phyloP scores from a whole-genome alignment of 2,797 vertebrate genomes.

The Phataginus tetradactyla region DNA sequence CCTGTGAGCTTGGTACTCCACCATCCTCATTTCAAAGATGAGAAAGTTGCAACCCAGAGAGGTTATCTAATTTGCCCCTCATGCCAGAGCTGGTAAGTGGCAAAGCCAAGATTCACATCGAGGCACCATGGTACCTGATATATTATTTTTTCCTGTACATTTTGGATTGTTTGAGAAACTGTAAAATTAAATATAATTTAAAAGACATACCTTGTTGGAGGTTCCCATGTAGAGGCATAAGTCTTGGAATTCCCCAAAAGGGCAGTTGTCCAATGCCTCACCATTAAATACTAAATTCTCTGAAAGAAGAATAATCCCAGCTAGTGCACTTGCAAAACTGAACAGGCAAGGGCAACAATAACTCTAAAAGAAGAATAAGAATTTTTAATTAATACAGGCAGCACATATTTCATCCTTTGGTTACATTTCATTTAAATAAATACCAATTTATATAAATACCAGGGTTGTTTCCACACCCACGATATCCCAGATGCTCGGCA shows the following conservation, averaged over 20 bases:
- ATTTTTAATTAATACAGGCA: not conserved
- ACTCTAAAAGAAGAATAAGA: slow-evolving; percentile 44
- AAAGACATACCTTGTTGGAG: slow-evolving; percentile 38
- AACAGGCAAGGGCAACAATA: not conserved
- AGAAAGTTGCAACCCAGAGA: not conserved
- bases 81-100: not conserved
- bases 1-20: not conserved
- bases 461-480: not conserved
- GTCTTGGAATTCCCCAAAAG: not conserved
- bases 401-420: not conserved
- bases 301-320: slow-evolving; percentile 1
- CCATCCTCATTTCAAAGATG: not conserved
- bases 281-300: not conserved
- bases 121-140: not conserved
- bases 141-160: not conserved
- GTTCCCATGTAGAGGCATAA: not conserved
- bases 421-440: not conserved
- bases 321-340: not conserved
- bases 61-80: not conserved
- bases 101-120: not conserved
- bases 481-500: not conserved
- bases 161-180: not conserved
- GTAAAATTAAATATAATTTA: not conserved
- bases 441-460: not conserved
- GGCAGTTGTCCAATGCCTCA: not conserved